Evolutionary conservation across 2,888 invertebrate species (phyloP).

Genomic region (Autographa gamma): DNA sequence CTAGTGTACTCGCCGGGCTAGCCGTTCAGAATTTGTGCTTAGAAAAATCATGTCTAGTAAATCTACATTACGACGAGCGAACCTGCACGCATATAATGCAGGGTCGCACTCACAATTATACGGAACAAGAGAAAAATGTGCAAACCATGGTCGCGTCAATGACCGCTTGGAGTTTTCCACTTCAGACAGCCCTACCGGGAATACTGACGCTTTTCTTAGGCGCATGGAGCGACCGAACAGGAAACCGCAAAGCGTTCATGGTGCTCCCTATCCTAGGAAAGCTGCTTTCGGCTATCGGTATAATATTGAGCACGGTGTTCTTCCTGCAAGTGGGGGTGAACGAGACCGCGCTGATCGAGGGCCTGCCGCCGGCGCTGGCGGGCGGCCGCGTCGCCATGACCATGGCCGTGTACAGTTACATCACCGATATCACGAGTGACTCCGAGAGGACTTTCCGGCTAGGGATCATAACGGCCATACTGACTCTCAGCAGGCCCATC

Average conservation of each 20-base stretch:
- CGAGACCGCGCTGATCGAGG: constrained; percentile 88
- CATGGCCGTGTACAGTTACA: constrained; percentile 90
- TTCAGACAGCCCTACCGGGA: constrained; percentile 89
- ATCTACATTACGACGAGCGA: constrained; percentile 85
- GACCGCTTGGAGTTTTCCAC: constrained; percentile 89
- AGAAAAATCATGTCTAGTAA: constrained; percentile 89
- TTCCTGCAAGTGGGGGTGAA: constrained; percentile 88
- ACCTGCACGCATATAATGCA: constrained; percentile 87
- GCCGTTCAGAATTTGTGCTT: constrained; percentile 88
- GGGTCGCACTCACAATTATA: constrained; percentile 78
- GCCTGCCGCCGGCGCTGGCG: constrained; percentile 89
- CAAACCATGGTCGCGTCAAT: constrained; percentile 88
- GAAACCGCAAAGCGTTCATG: constrained; percentile 89
- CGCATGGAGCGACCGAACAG: constrained; percentile 90
- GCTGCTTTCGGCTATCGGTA: constrained; percentile 86
- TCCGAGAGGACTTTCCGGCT: constrained; percentile 90
- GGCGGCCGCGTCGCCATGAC: constrained; percentile 90
- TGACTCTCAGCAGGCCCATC: constrained; percentile 86
- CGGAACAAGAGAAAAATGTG: constrained; percentile 82
- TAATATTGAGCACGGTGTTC: constrained; percentile 89
- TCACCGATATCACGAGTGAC: constrained; percentile 89
- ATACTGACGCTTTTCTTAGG: constrained; percentile 89
- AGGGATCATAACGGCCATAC: constrained; percentile 89
- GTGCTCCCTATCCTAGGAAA: constrained; percentile 89
- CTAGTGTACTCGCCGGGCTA: constrained; percentile 91